Percentiles rank a stretch among this genome's conserved stretches.
Evolutionary conservation across 2,888 invertebrate genomes (phyloP).

Genomic region (Scaptomyza reducta): DNA sequence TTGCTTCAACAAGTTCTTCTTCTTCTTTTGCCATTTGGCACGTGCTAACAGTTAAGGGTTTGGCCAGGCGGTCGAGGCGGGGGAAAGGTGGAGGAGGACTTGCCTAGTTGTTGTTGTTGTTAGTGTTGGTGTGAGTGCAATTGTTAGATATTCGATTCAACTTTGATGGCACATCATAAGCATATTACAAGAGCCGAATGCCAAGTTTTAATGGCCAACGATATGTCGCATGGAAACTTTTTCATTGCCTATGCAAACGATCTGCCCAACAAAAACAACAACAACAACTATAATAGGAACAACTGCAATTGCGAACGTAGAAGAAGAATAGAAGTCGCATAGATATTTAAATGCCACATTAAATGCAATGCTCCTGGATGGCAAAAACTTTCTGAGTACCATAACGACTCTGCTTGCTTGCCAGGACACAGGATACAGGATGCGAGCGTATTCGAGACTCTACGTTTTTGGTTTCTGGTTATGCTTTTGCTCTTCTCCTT

Average conservation of each 20-base stretch:
- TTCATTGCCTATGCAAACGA: slow-evolving; percentile 68
- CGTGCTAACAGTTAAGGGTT: slow-evolving; percentile 22
- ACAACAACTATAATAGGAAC: slow-evolving; percentile 6
- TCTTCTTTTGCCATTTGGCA: slow-evolving; percentile 18
- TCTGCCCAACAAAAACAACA: slow-evolving; percentile 29
- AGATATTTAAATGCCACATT: slow-evolving; percentile 53
- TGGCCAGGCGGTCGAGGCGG: not conserved
- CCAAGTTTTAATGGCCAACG: slow-evolving; percentile 50
- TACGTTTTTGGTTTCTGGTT: slow-evolving; percentile 1
- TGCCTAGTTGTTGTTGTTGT: not conserved
- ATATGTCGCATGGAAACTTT: slow-evolving; percentile 48
- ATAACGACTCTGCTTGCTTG: slow-evolving; percentile 24
- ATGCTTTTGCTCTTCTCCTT: not conserved
- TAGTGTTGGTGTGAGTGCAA: not conserved
- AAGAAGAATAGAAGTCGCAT: slow-evolving; percentile 14
- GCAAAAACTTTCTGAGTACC: slow-evolving; percentile 22
- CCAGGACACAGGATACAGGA: slow-evolving; percentile 5
- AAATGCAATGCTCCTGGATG: slow-evolving; percentile 44
- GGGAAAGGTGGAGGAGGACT: not conserved
- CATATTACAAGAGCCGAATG: slow-evolving; percentile 29
- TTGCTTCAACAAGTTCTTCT: slow-evolving; percentile 10
- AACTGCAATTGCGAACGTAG: slow-evolving; percentile 5
- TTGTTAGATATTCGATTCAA: slow-evolving; percentile 5
- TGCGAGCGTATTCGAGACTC: not conserved
- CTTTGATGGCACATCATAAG: slow-evolving; percentile 53